Percentiles rank a stretch among this genome's conserved stretches.
Conservation (phyloP, 2,797 vertebrate species). For the Tenualosa ilisha region DNA sequence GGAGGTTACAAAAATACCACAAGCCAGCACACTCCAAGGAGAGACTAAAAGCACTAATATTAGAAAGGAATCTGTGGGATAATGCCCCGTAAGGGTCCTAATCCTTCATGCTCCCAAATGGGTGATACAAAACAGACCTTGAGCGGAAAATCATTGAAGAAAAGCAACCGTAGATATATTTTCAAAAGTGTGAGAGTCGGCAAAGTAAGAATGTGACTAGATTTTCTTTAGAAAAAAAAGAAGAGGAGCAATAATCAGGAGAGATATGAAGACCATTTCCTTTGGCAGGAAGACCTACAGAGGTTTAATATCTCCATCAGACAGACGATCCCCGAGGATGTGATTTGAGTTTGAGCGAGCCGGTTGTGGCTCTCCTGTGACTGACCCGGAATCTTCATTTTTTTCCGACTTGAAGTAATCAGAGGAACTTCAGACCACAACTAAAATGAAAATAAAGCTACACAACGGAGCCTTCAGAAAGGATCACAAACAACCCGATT, state of each 20-base stretch:
- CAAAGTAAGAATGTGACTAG: background rate
- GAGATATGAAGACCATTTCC: constrained; percentile 36
- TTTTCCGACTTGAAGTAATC: background rate
- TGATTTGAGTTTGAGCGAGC: constrained; percentile 23
- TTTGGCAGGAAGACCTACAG: constrained; percentile 30
- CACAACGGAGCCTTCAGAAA: background rate
- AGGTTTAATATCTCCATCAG: constrained; percentile 39
- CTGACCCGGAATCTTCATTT: background rate
- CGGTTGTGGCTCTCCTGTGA: background rate
- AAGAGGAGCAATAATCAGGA: background rate
- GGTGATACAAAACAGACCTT: background rate
- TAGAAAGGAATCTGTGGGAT: constrained; percentile 28
- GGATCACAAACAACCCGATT: constrained; percentile 1
- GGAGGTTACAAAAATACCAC: background rate
- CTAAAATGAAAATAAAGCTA: background rate
- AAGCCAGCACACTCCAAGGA: constrained; percentile 5
- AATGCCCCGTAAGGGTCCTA: constrained; percentile 5
- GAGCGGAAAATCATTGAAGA: background rate
- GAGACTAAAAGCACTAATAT: constrained; percentile 24
- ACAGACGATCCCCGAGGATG: constrained; percentile 34
- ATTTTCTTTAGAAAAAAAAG: background rate
- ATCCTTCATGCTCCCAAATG: constrained; percentile 15
- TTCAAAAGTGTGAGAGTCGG: background rate
- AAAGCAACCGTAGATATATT: background rate
- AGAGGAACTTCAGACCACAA: background rate